A percentile compares a stretch with the other conserved stretches of the same genome.
phyloP scores from a whole-genome alignment of 2,113 vertebrate genomes.

The Mormyrus iriodes region DNA sequence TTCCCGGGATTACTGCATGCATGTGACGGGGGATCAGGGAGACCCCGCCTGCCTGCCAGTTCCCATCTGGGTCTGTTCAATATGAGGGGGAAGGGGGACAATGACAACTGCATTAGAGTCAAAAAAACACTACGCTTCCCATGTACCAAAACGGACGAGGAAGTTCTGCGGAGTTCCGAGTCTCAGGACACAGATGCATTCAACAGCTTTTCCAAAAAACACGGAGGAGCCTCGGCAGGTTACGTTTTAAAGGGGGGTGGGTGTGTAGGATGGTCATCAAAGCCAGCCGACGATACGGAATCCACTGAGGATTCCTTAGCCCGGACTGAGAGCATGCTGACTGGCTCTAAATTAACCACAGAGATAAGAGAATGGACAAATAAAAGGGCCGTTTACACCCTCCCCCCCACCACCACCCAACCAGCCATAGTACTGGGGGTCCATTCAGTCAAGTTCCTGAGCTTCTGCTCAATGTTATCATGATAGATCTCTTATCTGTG shows the following conservation, averaged over 20 bases:
- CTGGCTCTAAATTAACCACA: background rate
- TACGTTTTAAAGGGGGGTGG: background rate
- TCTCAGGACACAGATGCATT: background rate
- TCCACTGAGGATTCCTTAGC: background rate
- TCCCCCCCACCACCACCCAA: background rate
- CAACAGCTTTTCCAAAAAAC: background rate
- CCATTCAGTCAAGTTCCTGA: background rate
- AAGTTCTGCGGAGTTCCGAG: background rate
- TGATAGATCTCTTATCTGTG: background rate
- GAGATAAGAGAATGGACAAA: background rate
- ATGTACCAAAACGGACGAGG: background rate
- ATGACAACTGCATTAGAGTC: background rate
- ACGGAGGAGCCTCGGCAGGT: background rate
- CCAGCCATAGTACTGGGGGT: background rate
- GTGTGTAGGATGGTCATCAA: background rate
- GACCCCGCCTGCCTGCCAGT: background rate
- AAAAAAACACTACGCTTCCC: too few relatives aligned
- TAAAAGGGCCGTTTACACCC: background rate
- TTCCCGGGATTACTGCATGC: constrained; percentile 8
- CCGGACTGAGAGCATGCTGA: background rate
- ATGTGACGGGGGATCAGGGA: constrained; percentile 16
- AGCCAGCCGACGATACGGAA: background rate
- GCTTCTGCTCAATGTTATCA: background rate
- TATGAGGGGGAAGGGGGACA: background rate
- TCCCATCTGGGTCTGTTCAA: background rate